phyloP scores from a whole-genome alignment of 2,113 vertebrate species.

The Nycticebus coucang region DNA sequence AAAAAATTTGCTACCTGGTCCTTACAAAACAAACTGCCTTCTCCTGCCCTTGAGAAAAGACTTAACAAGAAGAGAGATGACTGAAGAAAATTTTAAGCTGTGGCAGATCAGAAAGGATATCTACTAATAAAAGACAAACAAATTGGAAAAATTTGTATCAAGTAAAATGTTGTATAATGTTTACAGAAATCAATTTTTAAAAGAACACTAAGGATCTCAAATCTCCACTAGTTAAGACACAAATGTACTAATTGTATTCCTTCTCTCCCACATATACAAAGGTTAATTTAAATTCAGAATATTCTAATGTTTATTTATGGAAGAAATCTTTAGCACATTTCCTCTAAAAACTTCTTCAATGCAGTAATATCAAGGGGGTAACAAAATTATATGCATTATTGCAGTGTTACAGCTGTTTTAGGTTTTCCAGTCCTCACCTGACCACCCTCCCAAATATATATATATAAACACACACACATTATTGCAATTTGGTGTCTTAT shows the following conservation, averaged over 20 bases:
- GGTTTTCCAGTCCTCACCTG: too few relatives aligned
- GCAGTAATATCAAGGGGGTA: background rate
- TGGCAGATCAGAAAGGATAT: background rate
- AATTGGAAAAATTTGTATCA: background rate
- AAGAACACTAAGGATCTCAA: conserved; percentile 4
- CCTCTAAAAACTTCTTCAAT: background rate
- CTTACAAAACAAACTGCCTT: background rate
- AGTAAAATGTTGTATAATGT: background rate
- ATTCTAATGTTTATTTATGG: background rate
- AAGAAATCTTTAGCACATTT: background rate
- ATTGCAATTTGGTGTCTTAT: background rate
- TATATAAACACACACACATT: background rate
- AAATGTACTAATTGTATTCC: background rate
- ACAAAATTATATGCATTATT: background rate
- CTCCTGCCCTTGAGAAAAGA: background rate
- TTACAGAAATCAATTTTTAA: conserved; percentile 1
- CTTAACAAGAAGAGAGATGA: background rate
- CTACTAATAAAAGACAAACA: background rate
- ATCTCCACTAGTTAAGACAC: background rate
- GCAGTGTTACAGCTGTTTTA: background rate
- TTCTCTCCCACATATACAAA: background rate
- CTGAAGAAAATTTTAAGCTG: background rate
- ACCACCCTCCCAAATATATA: too few relatives aligned
- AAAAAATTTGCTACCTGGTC: background rate
- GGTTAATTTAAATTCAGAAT: background rate